phyloP scores from a whole-genome alignment of 2,113 vertebrate genomes.

The Leucopternis melanops region DNA sequence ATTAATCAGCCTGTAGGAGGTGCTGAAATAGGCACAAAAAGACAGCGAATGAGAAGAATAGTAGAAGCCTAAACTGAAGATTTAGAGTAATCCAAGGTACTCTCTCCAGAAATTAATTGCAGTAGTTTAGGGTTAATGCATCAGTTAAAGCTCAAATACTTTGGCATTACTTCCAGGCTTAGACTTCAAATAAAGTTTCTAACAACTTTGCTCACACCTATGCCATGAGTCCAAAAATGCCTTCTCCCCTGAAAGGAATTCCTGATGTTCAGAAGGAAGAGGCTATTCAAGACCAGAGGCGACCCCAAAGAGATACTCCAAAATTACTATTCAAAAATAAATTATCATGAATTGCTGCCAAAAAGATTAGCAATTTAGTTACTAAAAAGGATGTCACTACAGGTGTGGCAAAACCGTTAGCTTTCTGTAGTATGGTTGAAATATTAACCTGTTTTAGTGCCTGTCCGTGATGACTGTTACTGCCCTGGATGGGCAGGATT shows the following conservation, averaged over 20 bases:
- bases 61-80: background rate
- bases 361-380: background rate
- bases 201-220: background rate
- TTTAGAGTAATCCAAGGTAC: background rate
- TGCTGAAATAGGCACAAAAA: background rate
- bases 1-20: constrained; percentile 34
- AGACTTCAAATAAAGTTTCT: background rate
- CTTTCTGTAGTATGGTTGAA: background rate
- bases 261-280: background rate
- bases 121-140: background rate
- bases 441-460: background rate
- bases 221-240: background rate
- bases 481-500: background rate
- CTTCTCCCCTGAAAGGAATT: background rate
- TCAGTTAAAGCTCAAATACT: background rate
- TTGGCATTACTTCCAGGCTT: background rate
- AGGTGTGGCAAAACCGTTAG: background rate
- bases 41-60: background rate
- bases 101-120: background rate
- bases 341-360: background rate
- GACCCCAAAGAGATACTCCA: background rate
- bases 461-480: background rate
- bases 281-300: background rate
- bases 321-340: background rate
- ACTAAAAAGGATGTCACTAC: background rate